Percentiles rank a stretch among this genome's conserved stretches.
Conservation (phyloP, 2,888 invertebrate genomes). For the Melangyna quadrimaculata region DNA sequence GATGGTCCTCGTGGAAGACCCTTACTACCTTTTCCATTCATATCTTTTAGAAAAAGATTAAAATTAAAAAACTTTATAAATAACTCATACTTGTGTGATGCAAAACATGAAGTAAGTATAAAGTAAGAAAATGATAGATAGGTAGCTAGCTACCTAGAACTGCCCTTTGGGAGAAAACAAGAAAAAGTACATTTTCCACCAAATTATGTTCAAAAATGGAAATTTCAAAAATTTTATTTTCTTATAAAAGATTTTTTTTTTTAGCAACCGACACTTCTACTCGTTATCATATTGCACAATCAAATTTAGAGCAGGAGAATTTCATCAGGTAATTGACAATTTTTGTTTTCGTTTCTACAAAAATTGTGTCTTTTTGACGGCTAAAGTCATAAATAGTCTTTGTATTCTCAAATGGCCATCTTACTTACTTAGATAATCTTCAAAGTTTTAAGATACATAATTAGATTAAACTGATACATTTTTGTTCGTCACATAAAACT, state of each 20-base stretch:
- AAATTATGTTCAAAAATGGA: constrained; percentile 13
- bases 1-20: not conserved
- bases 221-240: not conserved
- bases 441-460: too few relatives aligned
- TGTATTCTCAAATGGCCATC: too few relatives aligned
- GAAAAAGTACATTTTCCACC: not conserved
- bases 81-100: not conserved
- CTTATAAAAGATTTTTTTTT: not conserved
- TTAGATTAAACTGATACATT: too few relatives aligned
- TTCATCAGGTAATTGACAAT: not conserved
- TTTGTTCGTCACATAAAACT: too few relatives aligned
- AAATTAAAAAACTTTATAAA: constrained; percentile 59
- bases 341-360: too few relatives aligned
- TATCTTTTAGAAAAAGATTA: constrained; percentile 24
- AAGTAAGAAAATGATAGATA: not conserved
- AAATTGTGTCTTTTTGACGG: too few relatives aligned
- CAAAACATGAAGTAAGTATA: not conserved
- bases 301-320: not conserved
- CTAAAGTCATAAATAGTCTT: too few relatives aligned
- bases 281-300: constrained; percentile 12
- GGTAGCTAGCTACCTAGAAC: not conserved
- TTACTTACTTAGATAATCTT: too few relatives aligned
- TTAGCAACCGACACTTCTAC: not conserved
- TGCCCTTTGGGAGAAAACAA: not conserved
- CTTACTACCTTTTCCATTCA: not conserved